These are phyloP conservation scores for Listrodromus nycthemerus DNA, from an alignment of 2,888 invertebrate species.

Conservation along the genomic window DNA sequence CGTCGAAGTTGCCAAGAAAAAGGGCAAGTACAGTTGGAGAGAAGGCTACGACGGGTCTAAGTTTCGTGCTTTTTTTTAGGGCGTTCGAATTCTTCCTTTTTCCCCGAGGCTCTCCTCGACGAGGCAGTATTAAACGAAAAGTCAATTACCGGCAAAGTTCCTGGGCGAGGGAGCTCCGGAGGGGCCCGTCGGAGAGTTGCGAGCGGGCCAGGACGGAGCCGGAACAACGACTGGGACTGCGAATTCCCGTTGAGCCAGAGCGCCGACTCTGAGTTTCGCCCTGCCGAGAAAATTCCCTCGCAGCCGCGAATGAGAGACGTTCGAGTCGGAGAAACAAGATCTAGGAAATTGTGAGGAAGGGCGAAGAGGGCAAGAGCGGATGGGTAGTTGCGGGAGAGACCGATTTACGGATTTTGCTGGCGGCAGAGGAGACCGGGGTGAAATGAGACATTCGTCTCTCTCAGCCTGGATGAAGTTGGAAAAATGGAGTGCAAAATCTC, in stretches of 20 bases:
- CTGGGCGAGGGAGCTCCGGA: constrained; percentile 3
- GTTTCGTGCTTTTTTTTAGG: constrained; percentile 52
- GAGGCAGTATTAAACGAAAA: constrained; percentile 59
- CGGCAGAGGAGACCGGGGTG: neutral
- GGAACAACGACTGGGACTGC: constrained; percentile 28
- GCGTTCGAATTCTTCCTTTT: constrained; percentile 1
- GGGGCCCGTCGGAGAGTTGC: constrained; percentile 50
- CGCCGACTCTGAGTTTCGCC: constrained; percentile 54
- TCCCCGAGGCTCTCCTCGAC: constrained; percentile 28
- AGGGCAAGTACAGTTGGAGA: too few species aligned
- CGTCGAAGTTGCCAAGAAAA: too few species aligned
- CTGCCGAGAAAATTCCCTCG: constrained; percentile 24
- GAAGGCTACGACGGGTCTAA: too few species aligned
- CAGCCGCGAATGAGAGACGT: neutral
- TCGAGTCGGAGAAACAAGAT: constrained; percentile 16
- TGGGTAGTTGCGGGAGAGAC: constrained; percentile 10
- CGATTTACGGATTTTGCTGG: neutral
- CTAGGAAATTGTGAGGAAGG: neutral
- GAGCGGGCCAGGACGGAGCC: constrained; percentile 13
- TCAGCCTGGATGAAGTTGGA: too few species aligned
- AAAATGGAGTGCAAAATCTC: too few species aligned
- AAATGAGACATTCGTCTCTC: too few species aligned
- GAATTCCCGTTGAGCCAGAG: constrained; percentile 43
- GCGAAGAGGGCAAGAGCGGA: neutral
- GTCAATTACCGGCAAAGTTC: constrained; percentile 68